These are phyloP conservation scores for Meloidogyne chitwoodi DNA, from an alignment of 1,140 invertebrate genomes.

Conservation along the genomic window DNA sequence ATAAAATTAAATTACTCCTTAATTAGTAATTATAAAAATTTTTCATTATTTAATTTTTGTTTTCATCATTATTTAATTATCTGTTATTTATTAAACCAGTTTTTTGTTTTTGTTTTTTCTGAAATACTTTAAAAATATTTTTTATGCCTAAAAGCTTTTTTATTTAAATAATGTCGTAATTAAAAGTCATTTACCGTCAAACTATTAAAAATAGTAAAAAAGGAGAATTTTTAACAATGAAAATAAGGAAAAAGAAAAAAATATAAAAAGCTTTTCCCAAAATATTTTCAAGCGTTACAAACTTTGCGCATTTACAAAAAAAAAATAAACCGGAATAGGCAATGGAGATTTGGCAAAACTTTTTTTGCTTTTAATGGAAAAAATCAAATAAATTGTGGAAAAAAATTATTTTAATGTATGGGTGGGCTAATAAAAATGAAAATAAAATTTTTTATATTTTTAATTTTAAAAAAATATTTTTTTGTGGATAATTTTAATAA, in stretches of 20 bases:
- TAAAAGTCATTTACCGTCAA: not conserved
- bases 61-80: not conserved
- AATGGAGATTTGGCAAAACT: not conserved
- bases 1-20: too few relatives aligned
- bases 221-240: not conserved
- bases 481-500: not conserved
- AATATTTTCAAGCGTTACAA: not conserved
- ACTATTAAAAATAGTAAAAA: not conserved
- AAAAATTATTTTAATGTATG: not conserved
- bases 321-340: not conserved
- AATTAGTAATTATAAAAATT: not conserved
- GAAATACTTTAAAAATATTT: not conserved
- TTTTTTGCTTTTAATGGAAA: not conserved
- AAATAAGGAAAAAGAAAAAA: not conserved
- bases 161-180: constrained; percentile 3
- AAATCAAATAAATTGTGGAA: not conserved
- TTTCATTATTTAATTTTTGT: not conserved
- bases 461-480: not conserved
- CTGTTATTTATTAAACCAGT: not conserved
- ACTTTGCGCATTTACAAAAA: not conserved
- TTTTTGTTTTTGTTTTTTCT: not conserved
- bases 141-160: not conserved
- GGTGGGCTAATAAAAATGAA: not conserved
- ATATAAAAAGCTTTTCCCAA: not conserved
- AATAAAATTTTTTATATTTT: not conserved